These are phyloP conservation scores for Pentalonia nigronervosa DNA, from an alignment of 1,140 invertebrate species.

Conservation along the genomic window DNA sequence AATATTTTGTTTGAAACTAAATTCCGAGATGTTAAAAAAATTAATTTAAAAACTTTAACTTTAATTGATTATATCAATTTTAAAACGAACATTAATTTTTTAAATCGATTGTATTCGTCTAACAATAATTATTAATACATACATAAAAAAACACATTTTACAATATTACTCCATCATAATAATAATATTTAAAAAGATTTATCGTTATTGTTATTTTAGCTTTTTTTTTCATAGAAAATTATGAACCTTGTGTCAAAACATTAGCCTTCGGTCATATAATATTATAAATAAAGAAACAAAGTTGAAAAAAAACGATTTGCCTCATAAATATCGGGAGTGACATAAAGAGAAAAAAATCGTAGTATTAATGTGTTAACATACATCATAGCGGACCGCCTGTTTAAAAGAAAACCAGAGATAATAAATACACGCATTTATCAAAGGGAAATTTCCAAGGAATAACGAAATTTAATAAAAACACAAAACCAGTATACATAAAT, in stretches of 20 bases:
- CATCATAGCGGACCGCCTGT: not conserved
- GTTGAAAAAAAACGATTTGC: conserved; percentile 26
- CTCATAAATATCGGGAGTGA: conserved; percentile 41
- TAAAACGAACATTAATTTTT: not conserved
- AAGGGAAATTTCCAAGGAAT: not conserved
- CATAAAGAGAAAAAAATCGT: conserved; percentile 42
- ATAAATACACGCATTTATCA: not conserved
- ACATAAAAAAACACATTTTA: conserved; percentile 1
- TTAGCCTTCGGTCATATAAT: conserved; percentile 29
- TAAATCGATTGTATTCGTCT: not conserved
- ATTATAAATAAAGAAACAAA: conserved; percentile 33
- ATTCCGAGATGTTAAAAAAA: not conserved
- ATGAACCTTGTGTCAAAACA: conserved; percentile 23
- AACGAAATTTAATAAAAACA: conserved; percentile 31
- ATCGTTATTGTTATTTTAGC: not conserved
- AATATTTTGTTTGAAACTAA: not conserved
- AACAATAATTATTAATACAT: not conserved
- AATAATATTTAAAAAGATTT: conserved; percentile 36
- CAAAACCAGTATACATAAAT: not conserved
- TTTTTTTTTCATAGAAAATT: conserved; percentile 37
- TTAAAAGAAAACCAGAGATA: conserved; percentile 34
- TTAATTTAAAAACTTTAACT: not conserved
- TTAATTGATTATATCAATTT: not conserved
- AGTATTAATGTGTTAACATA: conserved; percentile 38
- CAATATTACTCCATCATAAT: not conserved